phyloP scores from a whole-genome alignment of 2,113 vertebrate species.

The Ameiurus melas region DNA sequence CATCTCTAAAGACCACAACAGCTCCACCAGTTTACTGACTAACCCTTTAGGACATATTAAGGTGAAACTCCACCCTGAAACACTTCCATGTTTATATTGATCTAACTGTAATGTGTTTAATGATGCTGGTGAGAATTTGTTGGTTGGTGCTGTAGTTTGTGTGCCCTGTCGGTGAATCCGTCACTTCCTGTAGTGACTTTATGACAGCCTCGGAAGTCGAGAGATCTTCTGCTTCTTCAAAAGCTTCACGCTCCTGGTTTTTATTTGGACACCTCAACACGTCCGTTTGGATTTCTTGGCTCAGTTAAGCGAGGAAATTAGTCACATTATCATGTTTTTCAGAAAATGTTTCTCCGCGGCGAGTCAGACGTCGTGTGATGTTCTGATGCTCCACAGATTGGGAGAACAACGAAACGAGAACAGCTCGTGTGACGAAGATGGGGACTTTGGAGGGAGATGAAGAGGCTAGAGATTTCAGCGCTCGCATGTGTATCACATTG shows the following conservation, averaged over 20 bases:
- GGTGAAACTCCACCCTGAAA: no score
- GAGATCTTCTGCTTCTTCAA: constrained; percentile 2
- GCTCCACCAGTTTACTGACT: no score
- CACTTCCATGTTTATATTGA: no score
- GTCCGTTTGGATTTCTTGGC: not conserved
- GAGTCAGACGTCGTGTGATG: not conserved
- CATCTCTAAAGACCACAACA: no score
- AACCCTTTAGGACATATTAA: no score
- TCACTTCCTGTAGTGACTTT: not conserved
- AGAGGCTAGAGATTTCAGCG: not conserved
- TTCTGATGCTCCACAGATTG: not conserved
- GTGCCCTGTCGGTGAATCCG: no score
- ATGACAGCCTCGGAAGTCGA: not conserved
- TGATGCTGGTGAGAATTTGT: no score
- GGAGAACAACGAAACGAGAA: not conserved
- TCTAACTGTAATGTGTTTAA: no score
- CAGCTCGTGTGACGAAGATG: not conserved
- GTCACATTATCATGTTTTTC: constrained; percentile 1
- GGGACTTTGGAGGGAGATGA: not conserved
- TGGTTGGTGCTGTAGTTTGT: no score
- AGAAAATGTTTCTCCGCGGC: not conserved
- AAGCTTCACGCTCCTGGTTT: constrained; percentile 2
- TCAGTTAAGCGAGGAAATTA: constrained; percentile 14
- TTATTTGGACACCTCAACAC: not conserved
- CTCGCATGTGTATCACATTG: not conserved